phyloP scores from a whole-genome alignment of 37 sponge, comb jelly and placozoan genomes.

The Hormiphora californensis region DNA sequence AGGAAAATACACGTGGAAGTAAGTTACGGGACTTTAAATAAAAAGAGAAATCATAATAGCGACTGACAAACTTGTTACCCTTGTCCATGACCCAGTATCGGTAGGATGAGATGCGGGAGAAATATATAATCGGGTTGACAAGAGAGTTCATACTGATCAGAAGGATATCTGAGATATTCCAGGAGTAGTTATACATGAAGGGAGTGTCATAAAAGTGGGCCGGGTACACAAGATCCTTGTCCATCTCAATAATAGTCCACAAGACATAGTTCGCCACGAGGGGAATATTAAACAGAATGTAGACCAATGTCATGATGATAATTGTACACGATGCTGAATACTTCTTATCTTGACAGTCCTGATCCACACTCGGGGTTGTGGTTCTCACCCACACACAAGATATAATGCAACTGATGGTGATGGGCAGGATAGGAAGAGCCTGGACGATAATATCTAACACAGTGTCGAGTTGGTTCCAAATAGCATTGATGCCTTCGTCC shows the following conservation, averaged over 20 bases:
- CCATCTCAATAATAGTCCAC: background rate
- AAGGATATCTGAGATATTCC: slow-evolving; percentile 30
- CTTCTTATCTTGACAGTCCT: background rate
- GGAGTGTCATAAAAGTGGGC: background rate
- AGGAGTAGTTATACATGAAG: slow-evolving; percentile 4
- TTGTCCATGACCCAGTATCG: background rate
- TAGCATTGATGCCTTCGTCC: background rate
- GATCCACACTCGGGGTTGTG: background rate
- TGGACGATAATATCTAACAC: background rate
- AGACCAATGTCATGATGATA: slow-evolving; percentile 34
- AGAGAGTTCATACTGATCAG: slow-evolving; percentile 27
- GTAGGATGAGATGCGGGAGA: background rate
- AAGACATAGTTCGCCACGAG: background rate
- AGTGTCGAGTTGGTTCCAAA: background rate
- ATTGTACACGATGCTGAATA: background rate
- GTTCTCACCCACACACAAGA: slow-evolving; percentile 36
- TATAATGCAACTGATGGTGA: slow-evolving; percentile 9
- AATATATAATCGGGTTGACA: slow-evolving; percentile 14
- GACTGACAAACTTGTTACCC: too few species aligned
- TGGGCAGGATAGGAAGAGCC: slow-evolving; percentile 33
- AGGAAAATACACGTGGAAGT: too few species aligned
- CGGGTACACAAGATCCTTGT: background rate
- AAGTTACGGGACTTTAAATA: too few species aligned
- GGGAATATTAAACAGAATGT: slow-evolving; percentile 28
- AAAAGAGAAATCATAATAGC: too few species aligned